These are phyloP conservation scores for Arenaria interpres DNA, from an alignment of 2,113 vertebrate species.

Conservation along the genomic window DNA sequence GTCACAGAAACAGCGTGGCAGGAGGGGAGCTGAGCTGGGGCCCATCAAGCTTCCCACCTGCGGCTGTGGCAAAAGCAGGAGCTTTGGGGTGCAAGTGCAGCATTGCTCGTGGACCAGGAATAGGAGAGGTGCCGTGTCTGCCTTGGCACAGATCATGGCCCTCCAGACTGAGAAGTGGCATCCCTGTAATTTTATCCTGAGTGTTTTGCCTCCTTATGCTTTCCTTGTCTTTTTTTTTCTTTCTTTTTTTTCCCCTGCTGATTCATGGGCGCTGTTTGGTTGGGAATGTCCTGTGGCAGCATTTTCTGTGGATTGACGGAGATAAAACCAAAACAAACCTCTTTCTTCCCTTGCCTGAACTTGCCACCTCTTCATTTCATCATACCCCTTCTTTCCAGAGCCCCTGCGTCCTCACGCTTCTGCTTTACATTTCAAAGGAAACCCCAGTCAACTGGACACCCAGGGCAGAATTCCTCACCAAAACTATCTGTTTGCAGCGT, in stretches of 20 bases:
- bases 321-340: not conserved
- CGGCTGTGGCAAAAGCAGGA: not conserved
- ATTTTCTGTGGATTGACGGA: not conserved
- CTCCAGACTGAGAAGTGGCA: not conserved
- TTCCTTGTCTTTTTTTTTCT: not conserved
- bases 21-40: not conserved
- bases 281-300: not conserved
- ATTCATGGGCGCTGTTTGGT: not conserved
- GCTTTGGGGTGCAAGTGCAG: not conserved
- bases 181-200: not conserved
- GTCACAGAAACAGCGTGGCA: rapidly evolving
- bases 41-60: not conserved
- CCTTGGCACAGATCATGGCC: not conserved
- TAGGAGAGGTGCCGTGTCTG: not conserved
- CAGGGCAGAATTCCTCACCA: not conserved
- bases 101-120: not conserved
- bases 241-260: not conserved
- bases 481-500: not conserved
- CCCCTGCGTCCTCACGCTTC: not conserved
- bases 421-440: not conserved
- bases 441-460: not conserved
- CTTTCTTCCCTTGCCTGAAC: not conserved
- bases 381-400: not conserved
- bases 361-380: not conserved
- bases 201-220: not conserved